These are phyloP conservation scores for Erebia aethiops DNA, from an alignment of 2,888 invertebrate genomes.

Conservation along the genomic window DNA sequence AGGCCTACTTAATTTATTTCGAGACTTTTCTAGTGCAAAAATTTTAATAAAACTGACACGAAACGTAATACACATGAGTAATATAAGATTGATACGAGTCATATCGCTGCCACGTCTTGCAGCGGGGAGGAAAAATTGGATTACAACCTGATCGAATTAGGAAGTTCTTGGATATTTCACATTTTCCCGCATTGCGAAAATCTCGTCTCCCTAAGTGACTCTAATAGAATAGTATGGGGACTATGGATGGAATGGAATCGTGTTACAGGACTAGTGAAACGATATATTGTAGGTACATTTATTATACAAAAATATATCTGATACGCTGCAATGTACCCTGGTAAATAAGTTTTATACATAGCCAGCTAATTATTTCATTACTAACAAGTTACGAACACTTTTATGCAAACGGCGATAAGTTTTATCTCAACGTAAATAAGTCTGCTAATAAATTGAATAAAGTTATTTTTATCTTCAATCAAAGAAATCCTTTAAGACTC, in stretches of 20 bases:
- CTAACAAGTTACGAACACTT: neutral
- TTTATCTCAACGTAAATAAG: constrained; percentile 9
- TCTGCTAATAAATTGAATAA: constrained; percentile 21
- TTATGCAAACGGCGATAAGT: constrained; percentile 7
- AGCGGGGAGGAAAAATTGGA: constrained; percentile 64
- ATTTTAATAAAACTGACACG: constrained; percentile 25
- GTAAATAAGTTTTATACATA: neutral
- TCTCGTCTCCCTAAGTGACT: constrained; percentile 51
- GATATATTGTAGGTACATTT: neutral
- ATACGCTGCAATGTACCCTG: too few relatives aligned
- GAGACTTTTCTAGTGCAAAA: neutral
- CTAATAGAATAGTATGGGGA: constrained; percentile 41
- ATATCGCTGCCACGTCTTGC: constrained; percentile 27
- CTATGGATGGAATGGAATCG: constrained; percentile 21
- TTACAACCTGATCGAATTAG: constrained; percentile 73
- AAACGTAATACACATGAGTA: neutral
- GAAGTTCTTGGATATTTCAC: constrained; percentile 65
- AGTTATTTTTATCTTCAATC: constrained; percentile 21
- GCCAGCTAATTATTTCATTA: constrained; percentile 6
- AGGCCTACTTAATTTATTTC: neutral
- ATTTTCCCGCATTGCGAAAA: constrained; percentile 52
- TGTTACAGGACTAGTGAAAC: constrained; percentile 44
- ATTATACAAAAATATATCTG: too few relatives aligned
- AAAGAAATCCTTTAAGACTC: constrained; percentile 23
- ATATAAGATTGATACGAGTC: constrained; percentile 32